These are phyloP conservation scores for Epizoanthus fatuus DNA, from an alignment of 92 coral and sea anemone species.

Conservation along the genomic window DNA sequence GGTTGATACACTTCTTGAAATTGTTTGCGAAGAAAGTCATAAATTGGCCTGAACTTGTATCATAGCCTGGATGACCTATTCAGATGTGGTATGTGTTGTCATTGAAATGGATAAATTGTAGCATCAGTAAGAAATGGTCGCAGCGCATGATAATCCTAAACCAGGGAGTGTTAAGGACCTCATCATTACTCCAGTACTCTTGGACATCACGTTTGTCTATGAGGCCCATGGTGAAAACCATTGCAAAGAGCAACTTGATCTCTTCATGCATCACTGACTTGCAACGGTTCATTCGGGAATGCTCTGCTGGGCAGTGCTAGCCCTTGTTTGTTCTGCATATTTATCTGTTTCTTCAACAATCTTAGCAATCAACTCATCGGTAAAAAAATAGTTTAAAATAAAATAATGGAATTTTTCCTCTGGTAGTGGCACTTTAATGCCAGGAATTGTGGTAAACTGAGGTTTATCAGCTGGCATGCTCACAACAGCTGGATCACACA, in stretches of 20 bases:
- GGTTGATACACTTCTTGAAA: too few species aligned
- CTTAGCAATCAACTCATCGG: not conserved
- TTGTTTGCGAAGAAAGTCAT: too few species aligned
- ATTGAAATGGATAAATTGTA: slow-evolving; percentile 57
- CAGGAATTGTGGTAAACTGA: slow-evolving; percentile 17
- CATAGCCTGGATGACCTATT: slow-evolving; percentile 45
- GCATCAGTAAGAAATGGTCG: slow-evolving; percentile 53
- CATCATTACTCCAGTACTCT: slow-evolving; percentile 51
- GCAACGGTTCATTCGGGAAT: not conserved
- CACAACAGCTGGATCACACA: slow-evolving; percentile 9
- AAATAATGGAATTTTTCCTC: not conserved
- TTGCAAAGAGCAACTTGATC: slow-evolving; percentile 35
- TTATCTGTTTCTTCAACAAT: slow-evolving; percentile 17
- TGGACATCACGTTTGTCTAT: slow-evolving; percentile 29
- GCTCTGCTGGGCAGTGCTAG: slow-evolving; percentile 11
- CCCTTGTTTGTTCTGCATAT: slow-evolving; percentile 17
- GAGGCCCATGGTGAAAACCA: slow-evolving; percentile 46
- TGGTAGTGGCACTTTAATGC: slow-evolving; percentile 1
- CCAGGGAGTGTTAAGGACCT: slow-evolving; percentile 35
- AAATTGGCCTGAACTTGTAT: too few species aligned
- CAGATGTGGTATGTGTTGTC: slow-evolving; percentile 51
- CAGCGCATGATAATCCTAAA: slow-evolving; percentile 23
- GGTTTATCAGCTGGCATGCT: slow-evolving; percentile 15
- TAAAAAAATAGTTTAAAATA: slow-evolving; percentile 13
- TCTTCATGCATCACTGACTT: slow-evolving; percentile 28